phyloP scores from a whole-genome alignment of 2,888 invertebrate species.

The Campopleginae sp. region DNA sequence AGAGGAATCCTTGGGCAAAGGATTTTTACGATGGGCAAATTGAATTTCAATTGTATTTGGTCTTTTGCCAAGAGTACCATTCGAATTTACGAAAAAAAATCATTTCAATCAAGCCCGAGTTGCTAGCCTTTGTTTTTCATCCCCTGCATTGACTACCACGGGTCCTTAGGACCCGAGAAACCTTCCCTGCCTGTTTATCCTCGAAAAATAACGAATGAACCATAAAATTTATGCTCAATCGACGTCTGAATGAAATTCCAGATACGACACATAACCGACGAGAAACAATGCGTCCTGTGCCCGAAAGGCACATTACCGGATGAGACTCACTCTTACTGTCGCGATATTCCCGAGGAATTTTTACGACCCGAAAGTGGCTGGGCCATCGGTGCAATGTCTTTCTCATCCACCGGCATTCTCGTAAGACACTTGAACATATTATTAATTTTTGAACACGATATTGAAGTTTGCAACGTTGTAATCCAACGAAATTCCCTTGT shows the following conservation, averaged over 20 bases:
- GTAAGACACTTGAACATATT: constrained; percentile 84
- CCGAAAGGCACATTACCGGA: constrained; percentile 94
- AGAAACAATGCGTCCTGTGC: constrained; percentile 94
- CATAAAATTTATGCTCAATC: neutral
- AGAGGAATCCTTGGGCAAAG: neutral
- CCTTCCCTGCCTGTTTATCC: neutral
- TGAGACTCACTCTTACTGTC: constrained; percentile 89
- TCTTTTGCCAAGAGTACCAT: neutral
- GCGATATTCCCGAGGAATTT: constrained; percentile 92
- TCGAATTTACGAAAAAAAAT: neutral
- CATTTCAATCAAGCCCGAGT: neutral
- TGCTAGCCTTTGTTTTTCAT: neutral
- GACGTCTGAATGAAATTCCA: constrained; percentile 78
- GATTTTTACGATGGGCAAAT: neutral
- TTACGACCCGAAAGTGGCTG: constrained; percentile 93
- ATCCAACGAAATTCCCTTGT: too few species aligned
- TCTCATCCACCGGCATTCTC: constrained; percentile 93
- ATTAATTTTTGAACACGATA: too few species aligned
- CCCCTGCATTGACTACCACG: neutral
- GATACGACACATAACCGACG: constrained; percentile 92
- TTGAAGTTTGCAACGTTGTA: too few species aligned
- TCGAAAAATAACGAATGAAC: neutral
- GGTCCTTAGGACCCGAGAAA: neutral
- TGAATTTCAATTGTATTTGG: neutral
- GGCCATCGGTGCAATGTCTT: constrained; percentile 97